Percentiles rank a stretch among this genome's conserved stretches.
Evolutionary conservation across 2,888 invertebrate species (phyloP).

Genomic region (Drosophila mercatorum): DNA sequence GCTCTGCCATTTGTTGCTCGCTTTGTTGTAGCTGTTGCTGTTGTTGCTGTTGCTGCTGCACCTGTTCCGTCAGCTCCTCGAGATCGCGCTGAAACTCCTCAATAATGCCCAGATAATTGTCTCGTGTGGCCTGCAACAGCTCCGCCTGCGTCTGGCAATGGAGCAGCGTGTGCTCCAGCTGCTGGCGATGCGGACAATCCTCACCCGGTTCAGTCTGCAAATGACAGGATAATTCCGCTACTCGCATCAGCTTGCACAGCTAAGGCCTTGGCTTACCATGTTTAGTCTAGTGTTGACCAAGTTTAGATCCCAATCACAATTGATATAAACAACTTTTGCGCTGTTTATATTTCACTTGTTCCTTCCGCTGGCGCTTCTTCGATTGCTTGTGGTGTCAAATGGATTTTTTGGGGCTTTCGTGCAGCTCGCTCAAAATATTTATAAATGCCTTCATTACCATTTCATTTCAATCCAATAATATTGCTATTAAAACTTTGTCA

Average conservation of each 20-base stretch:
- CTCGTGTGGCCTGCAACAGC: constrained; percentile 66
- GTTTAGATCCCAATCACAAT: constrained; percentile 18
- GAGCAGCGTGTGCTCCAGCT: constrained; percentile 64
- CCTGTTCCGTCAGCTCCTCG: constrained; percentile 79
- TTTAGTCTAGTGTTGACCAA: constrained; percentile 9
- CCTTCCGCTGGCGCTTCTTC: constrained; percentile 26
- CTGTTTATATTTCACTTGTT: constrained; percentile 34
- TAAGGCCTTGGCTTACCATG: constrained; percentile 59
- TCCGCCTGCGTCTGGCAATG: constrained; percentile 69
- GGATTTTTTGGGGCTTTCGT: constrained; percentile 42
- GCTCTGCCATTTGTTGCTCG: constrained; percentile 9
- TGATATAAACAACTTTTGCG: constrained; percentile 2
- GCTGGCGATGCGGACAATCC: constrained; percentile 72
- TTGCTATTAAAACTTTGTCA: constrained; percentile 80
- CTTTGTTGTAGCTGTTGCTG: constrained; percentile 54
- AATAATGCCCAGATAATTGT: constrained; percentile 82
- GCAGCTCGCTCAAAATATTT: constrained; percentile 53
- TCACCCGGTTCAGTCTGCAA: constrained; percentile 52
- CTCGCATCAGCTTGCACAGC: background rate
- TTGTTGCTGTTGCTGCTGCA: constrained; percentile 74
- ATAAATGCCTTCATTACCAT: constrained; percentile 72
- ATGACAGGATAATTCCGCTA: background rate
- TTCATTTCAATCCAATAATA: constrained; percentile 78
- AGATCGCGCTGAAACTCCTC: constrained; percentile 82
- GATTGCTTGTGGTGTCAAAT: constrained; percentile 19